Conservation (phyloP, 2,888 invertebrate species). For the Coleophora deauratella region DNA sequence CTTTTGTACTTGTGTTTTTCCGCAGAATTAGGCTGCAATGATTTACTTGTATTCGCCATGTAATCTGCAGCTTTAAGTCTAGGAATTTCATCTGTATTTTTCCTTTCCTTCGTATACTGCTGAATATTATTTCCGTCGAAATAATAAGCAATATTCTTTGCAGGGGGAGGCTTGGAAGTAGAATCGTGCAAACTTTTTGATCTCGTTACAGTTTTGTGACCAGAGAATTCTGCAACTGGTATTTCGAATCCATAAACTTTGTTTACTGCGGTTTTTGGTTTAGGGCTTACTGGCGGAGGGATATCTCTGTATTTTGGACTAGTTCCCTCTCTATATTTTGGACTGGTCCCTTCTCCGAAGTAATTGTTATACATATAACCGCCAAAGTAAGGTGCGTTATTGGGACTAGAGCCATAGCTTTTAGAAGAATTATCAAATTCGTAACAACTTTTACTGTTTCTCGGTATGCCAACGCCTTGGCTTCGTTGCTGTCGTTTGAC, state of each 20-base stretch:
- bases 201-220: constrained; percentile 62
- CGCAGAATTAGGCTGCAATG: constrained; percentile 55
- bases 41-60: constrained; percentile 62
- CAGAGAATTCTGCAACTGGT: constrained; percentile 36
- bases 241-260: constrained; percentile 60
- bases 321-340: constrained; percentile 5
- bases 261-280: constrained; percentile 29
- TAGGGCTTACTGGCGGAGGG: constrained; percentile 27
- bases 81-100: constrained; percentile 73
- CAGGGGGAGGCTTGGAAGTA: constrained; percentile 46
- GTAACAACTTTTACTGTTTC: constrained; percentile 64
- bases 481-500: constrained; percentile 50
- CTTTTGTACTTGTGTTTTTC: constrained; percentile 60
- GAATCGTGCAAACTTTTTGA: constrained; percentile 65
- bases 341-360: constrained; percentile 29
- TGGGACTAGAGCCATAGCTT: constrained; percentile 78
- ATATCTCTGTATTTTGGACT: constrained; percentile 9
- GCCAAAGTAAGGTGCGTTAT: constrained; percentile 67
- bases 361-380: constrained; percentile 73
- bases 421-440: constrained; percentile 73
- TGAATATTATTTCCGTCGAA: constrained; percentile 64
- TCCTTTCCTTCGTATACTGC: constrained; percentile 49
- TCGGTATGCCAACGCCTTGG: constrained; percentile 38
- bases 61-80: constrained; percentile 72
- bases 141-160: constrained; percentile 68